phyloP scores from a whole-genome alignment of 2,113 vertebrate species.

The Phainopepla nitens region DNA sequence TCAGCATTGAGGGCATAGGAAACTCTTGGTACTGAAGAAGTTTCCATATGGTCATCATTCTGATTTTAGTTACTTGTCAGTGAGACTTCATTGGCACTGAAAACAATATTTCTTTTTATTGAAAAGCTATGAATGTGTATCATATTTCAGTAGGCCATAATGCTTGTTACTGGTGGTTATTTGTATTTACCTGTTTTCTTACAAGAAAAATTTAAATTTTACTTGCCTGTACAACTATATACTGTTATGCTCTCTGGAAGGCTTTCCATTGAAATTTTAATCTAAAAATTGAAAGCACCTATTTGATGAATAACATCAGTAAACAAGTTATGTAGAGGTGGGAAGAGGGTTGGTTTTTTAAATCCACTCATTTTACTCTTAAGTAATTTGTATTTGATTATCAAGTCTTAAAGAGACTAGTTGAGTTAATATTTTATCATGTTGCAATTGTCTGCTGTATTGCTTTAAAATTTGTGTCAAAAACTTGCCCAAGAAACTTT shows the following conservation, averaged over 20 bases:
- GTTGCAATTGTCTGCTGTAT: background rate
- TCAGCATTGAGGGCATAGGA: background rate
- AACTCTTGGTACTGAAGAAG: background rate
- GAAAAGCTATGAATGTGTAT: background rate
- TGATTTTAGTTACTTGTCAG: background rate
- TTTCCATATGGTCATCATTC: background rate
- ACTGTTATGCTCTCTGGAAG: background rate
- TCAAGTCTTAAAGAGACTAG: background rate
- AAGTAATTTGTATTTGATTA: background rate
- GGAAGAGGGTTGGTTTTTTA: background rate
- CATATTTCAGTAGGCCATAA: background rate
- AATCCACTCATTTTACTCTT: background rate
- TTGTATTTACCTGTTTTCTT: background rate
- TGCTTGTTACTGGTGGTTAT: background rate
- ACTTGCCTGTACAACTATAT: background rate
- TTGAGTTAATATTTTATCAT: background rate
- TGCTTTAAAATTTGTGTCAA: background rate
- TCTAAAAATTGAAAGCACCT: background rate
- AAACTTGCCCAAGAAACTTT: background rate
- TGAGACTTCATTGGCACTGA: background rate
- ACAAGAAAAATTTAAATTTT: background rate
- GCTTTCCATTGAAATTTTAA: background rate
- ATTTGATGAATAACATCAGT: background rate
- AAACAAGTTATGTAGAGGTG: background rate
- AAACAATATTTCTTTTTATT: background rate